A percentile compares a stretch with the other conserved stretches of the same genome.
These are phyloP conservation scores for Sebastes ruberrimus DNA, from an alignment of 2,797 vertebrate genomes.

Conservation along the genomic window DNA sequence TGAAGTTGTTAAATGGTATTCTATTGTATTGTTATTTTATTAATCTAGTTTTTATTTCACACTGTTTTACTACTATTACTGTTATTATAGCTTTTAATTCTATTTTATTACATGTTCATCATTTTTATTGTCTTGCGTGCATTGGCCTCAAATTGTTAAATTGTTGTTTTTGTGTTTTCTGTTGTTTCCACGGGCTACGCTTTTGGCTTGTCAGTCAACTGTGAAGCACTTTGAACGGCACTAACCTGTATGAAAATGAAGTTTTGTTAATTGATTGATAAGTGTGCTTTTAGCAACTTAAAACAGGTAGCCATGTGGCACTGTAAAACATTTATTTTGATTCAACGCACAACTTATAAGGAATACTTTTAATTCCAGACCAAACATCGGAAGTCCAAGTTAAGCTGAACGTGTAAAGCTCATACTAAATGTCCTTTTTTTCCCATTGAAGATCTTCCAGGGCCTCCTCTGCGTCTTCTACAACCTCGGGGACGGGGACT, in stretches of 20 bases:
- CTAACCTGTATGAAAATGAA: neutral
- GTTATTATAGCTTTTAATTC: too few species aligned
- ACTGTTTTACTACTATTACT: neutral
- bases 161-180: too few species aligned
- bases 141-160: too few species aligned
- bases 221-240: neutral
- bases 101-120: too few species aligned
- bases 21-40: neutral
- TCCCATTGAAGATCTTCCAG: constrained; percentile 77
- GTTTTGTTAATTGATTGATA: neutral
- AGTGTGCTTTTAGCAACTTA: neutral
- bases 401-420: neutral
- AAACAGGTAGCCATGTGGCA: too few species aligned
- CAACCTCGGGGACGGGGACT: constrained; percentile 90
- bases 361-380: neutral
- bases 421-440: neutral
- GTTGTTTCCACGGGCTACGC: too few species aligned
- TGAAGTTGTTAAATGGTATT: neutral
- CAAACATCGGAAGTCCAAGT: neutral
- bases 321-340: neutral
- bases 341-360: neutral
- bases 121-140: too few species aligned
- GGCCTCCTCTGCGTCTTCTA: constrained; percentile 86
- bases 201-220: too few species aligned
- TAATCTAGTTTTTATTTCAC: neutral